Conservation (phyloP, 2,113 vertebrate species). For the Aegithalos caudatus region DNA sequence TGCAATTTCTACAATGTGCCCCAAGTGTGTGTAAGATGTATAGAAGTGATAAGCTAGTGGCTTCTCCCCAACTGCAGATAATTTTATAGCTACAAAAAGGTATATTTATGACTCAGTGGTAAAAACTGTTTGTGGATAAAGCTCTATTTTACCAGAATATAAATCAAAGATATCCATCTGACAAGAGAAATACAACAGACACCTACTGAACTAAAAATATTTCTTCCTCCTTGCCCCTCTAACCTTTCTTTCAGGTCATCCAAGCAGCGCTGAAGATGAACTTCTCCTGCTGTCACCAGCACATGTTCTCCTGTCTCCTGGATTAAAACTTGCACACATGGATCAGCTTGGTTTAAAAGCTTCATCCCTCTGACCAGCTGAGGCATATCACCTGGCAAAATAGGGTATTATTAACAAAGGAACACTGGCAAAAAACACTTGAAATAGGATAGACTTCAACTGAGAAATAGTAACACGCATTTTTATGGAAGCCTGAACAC, state of each 20-base stretch:
- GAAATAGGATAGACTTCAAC: not conserved
- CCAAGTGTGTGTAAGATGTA: not conserved
- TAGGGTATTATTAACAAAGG: not conserved
- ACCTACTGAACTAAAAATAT: not conserved
- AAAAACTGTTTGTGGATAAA: not conserved
- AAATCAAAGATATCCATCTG: slow-evolving; percentile 12
- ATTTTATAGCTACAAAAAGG: slow-evolving; percentile 32
- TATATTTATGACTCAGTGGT: not conserved
- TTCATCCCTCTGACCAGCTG: slow-evolving; percentile 94
- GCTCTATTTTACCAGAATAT: slow-evolving; percentile 11
- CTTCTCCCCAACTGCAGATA: not conserved
- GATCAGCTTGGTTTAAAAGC: slow-evolving; percentile 95
- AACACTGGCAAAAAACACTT: not conserved
- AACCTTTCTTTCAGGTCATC: slow-evolving; percentile 93
- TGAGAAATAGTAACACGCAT: not conserved
- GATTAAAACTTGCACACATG: slow-evolving; percentile 92
- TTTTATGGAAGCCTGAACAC: not conserved
- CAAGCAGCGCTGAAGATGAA: slow-evolving; percentile 95
- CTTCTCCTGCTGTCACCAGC: slow-evolving; percentile 93
- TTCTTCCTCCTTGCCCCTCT: not conserved
- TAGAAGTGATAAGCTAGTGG: not conserved
- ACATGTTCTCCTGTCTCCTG: slow-evolving; percentile 97
- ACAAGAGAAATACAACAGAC: not conserved
- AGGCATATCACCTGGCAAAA: slow-evolving; percentile 88
- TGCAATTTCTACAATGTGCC: not conserved